Evolutionary conservation across 2,113 vertebrate species (phyloP), one percentile per base, ranked within the genome.

Genomic region (Dasyurus viverrinus): DNA sequence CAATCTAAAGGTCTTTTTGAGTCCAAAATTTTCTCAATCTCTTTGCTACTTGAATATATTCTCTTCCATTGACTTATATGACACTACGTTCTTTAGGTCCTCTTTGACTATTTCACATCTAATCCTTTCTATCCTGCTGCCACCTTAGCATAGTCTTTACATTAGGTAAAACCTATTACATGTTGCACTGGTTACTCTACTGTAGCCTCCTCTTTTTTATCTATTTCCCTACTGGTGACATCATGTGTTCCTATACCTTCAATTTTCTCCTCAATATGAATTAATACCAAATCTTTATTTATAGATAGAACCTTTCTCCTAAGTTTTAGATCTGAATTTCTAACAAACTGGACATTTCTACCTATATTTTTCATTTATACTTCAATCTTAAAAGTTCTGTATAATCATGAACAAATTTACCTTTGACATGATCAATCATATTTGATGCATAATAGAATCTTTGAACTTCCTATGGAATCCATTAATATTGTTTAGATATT

Each of bases 331-430:
- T 7, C 68, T 23, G n/a, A 84, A 84, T 84, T 84, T 84, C 36
- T 23, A 84, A 23, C 22, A 42, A 19, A 84, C 19, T 84, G 16
- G 1, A 42, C 6, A 42, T 84, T 84, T 84, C 19, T 84, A 84
- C 19, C 2, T 84, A 42, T 84, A 84, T 84, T 7, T 23, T n/a
- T 84, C n/a, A 42, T 42, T 84, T 19, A 42, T 84, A 84, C 36
- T 84, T 76, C 16, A 42, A 42, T 1, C 57, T 68, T 9, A 42
- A 76, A 76, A 7, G 90, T 95, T 5, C 30, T 94, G 92, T 93
- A 96, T 94, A 96, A 24, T 54, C 68, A 96, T 91, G 95, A 94
- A 50, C 42, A 89, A 95, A 93, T 91, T 60, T 90, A 96, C 53
- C 2, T 93, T 94, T 94, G 94, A 89, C 57, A 52, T 4, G 10